Base-by-base conservation (phyloP, 2,113 vertebrate genomes). In the Mungos mungo region DNA sequence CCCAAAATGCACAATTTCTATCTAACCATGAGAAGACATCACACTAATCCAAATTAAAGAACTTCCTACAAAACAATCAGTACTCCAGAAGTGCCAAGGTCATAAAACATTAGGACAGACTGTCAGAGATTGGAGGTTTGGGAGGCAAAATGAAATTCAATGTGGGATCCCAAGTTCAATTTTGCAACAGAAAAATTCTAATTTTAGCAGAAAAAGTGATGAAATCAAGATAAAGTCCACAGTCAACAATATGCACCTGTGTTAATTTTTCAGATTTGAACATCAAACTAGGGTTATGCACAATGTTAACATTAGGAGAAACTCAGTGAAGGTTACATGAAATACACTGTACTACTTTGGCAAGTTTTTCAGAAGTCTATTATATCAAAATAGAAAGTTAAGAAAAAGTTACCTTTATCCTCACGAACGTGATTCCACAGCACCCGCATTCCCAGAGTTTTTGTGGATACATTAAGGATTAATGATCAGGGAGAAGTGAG, bases 401-500 rank as follows among this genome's bases (percentile, higher is more conserved):
- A 95, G 29, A 45, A 63, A 77, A 68, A 35, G 33, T 41, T 77
- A 52, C 4, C 74, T 94, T 77, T 45, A 68, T 90, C 68, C 83
- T 95, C 68, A 66, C 88, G 83, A 97, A 97, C 65, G 13, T 74
- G 60, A 60, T 83, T 95, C 81, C 47, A 65, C 10, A 95, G 68
- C 16, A 54, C 33, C 80, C 50, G 86, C 93, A 90, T 95, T 88
- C 69, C 66, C 80, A 87, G 1, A 1, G 45, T 90, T 96, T 97
- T 85, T 97, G 65, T 21, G 31, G 96, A 84, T 96, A 97, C 89
- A 65, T 96, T 93, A 94, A 98, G 92, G 71, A 97, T 80, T 1
- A 97, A 96, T 94, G 98, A 97, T 96, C 93, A 98, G 90, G 97
- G 96, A 97, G 95, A 98, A 98, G 60, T 83, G 96, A 98, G 91